phyloP scores from a whole-genome alignment of 2,888 invertebrate genomes.

The Aphodius granarius region DNA sequence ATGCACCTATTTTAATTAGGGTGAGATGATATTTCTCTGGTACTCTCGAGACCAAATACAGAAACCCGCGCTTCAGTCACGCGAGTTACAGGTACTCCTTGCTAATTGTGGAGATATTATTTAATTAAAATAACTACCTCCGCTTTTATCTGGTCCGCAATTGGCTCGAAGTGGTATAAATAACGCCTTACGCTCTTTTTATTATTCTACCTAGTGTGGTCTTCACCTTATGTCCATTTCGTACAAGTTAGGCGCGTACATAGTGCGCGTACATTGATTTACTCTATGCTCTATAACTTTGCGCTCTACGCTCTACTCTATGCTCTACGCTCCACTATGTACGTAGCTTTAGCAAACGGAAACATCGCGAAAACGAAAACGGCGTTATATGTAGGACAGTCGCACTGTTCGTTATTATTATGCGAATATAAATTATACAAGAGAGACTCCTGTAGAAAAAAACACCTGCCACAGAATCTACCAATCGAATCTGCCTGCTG shows the following conservation, averaged over 20 bases:
- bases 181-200: background rate
- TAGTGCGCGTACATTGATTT: no score
- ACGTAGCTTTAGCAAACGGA: background rate
- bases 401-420: constrained; percentile 1
- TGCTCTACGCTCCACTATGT: no score
- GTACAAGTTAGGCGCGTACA: no score
- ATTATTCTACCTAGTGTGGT: background rate
- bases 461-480: constrained; percentile 2
- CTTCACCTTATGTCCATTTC: background rate
- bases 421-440: constrained; percentile 14
- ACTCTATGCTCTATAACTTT: no score
- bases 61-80: background rate
- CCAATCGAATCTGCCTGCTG: background rate
- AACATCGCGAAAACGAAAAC: constrained; percentile 5
- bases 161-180: background rate
- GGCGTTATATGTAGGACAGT: constrained; percentile 10
- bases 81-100: constrained; percentile 6
- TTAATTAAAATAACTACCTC: background rate
- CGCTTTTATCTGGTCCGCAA: background rate
- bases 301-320: no score
- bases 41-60: constrained; percentile 7
- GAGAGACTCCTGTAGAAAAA: constrained; percentile 4
- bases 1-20: constrained; percentile 25
- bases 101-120: constrained; percentile 3
- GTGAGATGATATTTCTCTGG: constrained; percentile 10